Evolutionary conservation across 2,113 vertebrate genomes (phyloP).

Genomic region (Hystrix cristata): DNA sequence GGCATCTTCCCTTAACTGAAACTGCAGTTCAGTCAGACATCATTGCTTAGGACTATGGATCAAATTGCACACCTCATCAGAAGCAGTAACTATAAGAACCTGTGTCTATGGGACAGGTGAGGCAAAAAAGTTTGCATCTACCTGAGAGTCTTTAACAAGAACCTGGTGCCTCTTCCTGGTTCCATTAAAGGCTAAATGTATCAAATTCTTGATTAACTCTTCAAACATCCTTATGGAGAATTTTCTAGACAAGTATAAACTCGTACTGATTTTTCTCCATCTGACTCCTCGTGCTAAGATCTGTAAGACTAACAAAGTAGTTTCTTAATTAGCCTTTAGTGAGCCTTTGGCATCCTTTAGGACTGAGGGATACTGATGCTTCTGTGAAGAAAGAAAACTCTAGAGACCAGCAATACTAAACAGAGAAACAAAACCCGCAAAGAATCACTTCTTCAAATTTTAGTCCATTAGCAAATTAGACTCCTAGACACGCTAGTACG

Average conservation of each 20-base stretch:
- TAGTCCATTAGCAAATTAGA: neutral
- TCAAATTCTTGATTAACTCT: neutral
- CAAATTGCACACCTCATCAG: neutral
- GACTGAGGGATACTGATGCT: neutral
- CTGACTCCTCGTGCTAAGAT: neutral
- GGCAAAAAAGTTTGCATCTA: neutral
- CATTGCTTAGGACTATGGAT: neutral
- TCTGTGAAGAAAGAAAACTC: neutral
- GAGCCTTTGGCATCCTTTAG: neutral
- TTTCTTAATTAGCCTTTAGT: neutral
- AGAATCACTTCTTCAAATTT: neutral
- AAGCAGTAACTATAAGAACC: neutral
- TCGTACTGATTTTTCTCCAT: neutral
- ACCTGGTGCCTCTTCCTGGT: neutral
- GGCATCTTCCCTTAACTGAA: neutral
- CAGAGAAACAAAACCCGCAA: constrained; percentile 1
- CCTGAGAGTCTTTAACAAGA: neutral
- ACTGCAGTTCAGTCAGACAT: neutral
- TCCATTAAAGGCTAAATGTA: neutral
- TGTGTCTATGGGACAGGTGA: neutral
- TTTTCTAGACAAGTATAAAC: neutral
- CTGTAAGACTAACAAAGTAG: neutral
- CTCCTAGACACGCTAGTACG: neutral
- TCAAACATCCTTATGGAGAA: neutral
- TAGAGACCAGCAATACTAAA: neutral